These are phyloP conservation scores for Gila robusta DNA, from an alignment of 2,797 vertebrate genomes.

Conservation along the genomic window DNA sequence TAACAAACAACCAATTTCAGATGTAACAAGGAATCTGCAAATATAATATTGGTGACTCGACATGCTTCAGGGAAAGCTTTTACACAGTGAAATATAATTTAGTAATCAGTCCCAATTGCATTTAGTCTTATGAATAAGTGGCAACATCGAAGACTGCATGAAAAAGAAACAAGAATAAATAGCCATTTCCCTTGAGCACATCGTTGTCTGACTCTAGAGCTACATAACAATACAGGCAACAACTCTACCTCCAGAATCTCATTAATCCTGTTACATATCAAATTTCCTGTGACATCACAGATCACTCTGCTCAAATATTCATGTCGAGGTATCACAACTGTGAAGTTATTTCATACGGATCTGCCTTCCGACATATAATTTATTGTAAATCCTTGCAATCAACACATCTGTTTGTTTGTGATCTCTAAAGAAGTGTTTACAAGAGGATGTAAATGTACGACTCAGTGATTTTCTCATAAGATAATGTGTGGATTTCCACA, in stretches of 20 bases:
- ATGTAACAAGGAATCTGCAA: neutral
- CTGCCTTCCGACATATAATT: neutral
- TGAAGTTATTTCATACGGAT: neutral
- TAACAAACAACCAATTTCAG: neutral
- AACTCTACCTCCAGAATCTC: constrained; percentile 21
- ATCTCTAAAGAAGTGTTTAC: constrained; percentile 10
- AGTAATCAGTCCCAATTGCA: constrained; percentile 15
- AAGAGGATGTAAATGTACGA: constrained; percentile 49
- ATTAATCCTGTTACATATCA: constrained; percentile 60
- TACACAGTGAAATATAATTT: neutral
- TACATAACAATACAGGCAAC: neutral
- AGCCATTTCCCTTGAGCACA: neutral
- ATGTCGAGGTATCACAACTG: constrained; percentile 49
- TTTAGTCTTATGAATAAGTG: neutral
- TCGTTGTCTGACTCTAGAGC: constrained; percentile 47
- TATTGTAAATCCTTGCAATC: constrained; percentile 35
- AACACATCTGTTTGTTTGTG: constrained; percentile 43
- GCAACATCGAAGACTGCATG: neutral
- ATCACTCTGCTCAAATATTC: constrained; percentile 57
- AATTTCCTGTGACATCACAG: constrained; percentile 60
- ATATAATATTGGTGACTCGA: neutral
- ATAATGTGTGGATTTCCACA: constrained; percentile 21
- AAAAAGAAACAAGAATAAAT: constrained; percentile 28
- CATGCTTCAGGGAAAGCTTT: neutral
- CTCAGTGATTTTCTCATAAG: constrained; percentile 4